phyloP scores from a whole-genome alignment of 1,140 invertebrate genomes.

The Nylanderia fulva region DNA sequence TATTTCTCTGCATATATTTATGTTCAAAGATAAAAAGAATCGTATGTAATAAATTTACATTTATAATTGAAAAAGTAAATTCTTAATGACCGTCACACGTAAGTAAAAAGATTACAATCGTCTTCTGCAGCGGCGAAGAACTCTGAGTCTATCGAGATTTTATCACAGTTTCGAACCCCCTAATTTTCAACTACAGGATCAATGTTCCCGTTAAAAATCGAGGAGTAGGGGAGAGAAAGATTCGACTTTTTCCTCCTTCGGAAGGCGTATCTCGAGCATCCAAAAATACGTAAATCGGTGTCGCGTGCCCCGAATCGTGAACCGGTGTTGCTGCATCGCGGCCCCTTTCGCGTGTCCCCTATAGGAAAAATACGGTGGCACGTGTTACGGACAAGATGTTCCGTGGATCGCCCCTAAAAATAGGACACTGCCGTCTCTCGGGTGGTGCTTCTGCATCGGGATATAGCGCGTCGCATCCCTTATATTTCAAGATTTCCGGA shows the following conservation, averaged over 20 bases:
- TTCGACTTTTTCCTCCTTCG: not conserved
- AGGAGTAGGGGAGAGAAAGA: not conserved
- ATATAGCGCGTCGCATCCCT: conserved; percentile 37
- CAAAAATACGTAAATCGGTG: conserved; percentile 73
- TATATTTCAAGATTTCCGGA: not conserved
- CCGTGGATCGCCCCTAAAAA: conserved; percentile 61
- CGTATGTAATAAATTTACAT: too few species aligned
- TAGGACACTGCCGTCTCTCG: conserved; percentile 40
- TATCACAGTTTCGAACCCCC: not conserved
- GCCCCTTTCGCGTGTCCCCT: conserved; percentile 6
- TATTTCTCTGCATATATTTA: too few species aligned
- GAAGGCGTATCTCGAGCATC: conserved; percentile 31
- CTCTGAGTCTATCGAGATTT: not conserved
- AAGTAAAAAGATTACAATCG: not conserved
- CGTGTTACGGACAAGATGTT: conserved; percentile 71
- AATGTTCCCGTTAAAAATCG: conserved; percentile 11
- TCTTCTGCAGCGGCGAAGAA: not conserved
- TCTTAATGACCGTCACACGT: not conserved
- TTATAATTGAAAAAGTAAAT: too few species aligned
- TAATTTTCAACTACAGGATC: not conserved
- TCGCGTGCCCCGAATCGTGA: conserved; percentile 61
- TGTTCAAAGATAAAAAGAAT: too few species aligned
- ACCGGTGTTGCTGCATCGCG: not conserved
- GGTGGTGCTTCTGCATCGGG: not conserved
- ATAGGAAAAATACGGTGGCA: conserved; percentile 68